Evolutionary conservation across 2,888 invertebrate genomes (phyloP).

Genomic region (Blera fallax): DNA sequence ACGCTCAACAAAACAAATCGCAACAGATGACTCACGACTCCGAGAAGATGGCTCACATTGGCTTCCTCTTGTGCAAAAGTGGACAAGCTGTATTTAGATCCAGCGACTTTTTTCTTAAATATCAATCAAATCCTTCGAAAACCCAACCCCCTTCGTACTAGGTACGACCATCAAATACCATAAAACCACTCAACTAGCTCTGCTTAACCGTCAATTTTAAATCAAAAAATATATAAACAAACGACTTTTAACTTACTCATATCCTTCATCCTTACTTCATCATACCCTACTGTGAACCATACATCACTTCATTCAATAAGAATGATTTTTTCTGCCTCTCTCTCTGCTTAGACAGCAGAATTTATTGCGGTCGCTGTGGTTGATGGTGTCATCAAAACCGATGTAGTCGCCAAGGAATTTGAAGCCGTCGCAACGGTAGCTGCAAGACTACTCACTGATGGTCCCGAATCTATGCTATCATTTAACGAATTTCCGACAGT

Average conservation of each 20-base stretch:
- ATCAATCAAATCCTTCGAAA: too few species aligned
- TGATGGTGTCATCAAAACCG: slow-evolving; percentile 66
- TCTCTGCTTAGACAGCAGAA: slow-evolving; percentile 77
- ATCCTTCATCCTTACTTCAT: not conserved
- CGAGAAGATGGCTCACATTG: too few species aligned
- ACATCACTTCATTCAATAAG: not conserved
- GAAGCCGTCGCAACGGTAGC: slow-evolving; percentile 78
- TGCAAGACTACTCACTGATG: slow-evolving; percentile 75
- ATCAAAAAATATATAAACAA: slow-evolving; percentile 1
- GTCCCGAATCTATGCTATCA: slow-evolving; percentile 72
- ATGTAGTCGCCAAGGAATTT: slow-evolving; percentile 75
- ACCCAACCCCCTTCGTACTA: not conserved
- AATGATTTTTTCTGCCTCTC: not conserved
- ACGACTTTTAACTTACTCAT: slow-evolving; percentile 51
- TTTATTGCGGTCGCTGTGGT: slow-evolving; percentile 78
- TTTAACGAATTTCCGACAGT: slow-evolving; percentile 52
- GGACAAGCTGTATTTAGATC: too few species aligned
- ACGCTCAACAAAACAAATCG: too few species aligned
- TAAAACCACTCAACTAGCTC: not conserved
- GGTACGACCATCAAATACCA: not conserved
- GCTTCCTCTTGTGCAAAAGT: too few species aligned
- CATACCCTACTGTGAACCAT: not conserved
- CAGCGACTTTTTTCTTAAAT: too few species aligned
- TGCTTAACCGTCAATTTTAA: not conserved
- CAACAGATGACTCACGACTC: too few species aligned